phyloP scores from a whole-genome alignment of 1,140 invertebrate genomes.

The Drosophila ambigua region DNA sequence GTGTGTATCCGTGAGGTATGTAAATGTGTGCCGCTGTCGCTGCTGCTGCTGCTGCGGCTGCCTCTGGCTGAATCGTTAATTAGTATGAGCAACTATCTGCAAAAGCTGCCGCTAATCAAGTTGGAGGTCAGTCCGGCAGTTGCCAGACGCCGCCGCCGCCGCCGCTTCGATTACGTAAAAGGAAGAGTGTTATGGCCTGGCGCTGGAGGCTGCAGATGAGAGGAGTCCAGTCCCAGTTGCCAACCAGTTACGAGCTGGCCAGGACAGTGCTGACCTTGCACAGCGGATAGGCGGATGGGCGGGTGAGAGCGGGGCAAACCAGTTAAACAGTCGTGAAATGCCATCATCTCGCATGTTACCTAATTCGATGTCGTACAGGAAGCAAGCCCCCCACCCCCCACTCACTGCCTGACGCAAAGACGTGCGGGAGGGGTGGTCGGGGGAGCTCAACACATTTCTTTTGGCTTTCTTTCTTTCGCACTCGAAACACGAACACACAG shows the following conservation, averaged over 20 bases:
- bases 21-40: conserved; percentile 33
- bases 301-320: conserved; percentile 12
- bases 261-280: conserved; percentile 69
- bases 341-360: conserved; percentile 60
- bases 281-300: conserved; percentile 4
- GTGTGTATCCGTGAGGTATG: conserved; percentile 23
- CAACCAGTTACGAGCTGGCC: conserved; percentile 33
- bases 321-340: conserved; percentile 59
- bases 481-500: conserved; percentile 19
- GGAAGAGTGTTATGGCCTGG: conserved; percentile 8
- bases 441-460: conserved; percentile 4
- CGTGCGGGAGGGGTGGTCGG: too few species aligned
- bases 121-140: conserved; percentile 68
- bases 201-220: background rate
- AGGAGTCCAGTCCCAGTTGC: conserved; percentile 1
- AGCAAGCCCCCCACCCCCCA: conserved; percentile 3
- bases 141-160: background rate
- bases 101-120: conserved; percentile 74
- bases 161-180: conserved; percentile 63
- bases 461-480: conserved; percentile 30
- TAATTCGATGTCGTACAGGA: conserved; percentile 59
- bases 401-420: conserved; percentile 12
- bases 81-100: conserved; percentile 56
- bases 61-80: conserved; percentile 61
- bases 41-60: conserved; percentile 13